Evolutionary conservation across 2,888 invertebrate genomes (phyloP).

Genomic region (Furcula furcula): DNA sequence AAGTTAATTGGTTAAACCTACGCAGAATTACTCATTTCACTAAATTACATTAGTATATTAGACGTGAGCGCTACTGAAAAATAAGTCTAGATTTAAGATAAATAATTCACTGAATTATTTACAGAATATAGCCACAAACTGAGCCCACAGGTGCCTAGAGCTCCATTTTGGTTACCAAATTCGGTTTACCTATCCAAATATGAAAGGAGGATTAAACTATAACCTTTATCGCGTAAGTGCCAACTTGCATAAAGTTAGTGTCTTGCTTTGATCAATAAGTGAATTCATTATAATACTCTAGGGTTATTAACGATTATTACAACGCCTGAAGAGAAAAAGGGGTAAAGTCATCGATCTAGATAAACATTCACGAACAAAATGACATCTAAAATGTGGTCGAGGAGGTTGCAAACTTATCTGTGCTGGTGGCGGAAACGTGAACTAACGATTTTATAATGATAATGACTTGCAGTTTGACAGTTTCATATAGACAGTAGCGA

Average conservation of each 20-base stretch:
- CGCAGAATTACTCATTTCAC: slow-evolving; percentile 7
- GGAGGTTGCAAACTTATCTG: too few relatives aligned
- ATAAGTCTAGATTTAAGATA: slow-evolving; percentile 5
- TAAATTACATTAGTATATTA: slow-evolving; percentile 13
- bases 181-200: slow-evolving; percentile 19
- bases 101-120: slow-evolving; percentile 16
- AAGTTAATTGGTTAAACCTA: slow-evolving; percentile 11
- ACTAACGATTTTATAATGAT: too few relatives aligned
- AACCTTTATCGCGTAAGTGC: slow-evolving; percentile 28
- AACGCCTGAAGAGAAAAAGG: slow-evolving; percentile 61
- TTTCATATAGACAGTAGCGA: too few relatives aligned
- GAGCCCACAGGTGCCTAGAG: slow-evolving; percentile 25
- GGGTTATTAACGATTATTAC: slow-evolving; percentile 75
- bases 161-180: slow-evolving; percentile 41
- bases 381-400: too few relatives aligned
- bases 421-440: too few relatives aligned
- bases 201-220: slow-evolving; percentile 30
- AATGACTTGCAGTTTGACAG: too few relatives aligned
- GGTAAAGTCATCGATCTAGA: too few relatives aligned
- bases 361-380: too few relatives aligned
- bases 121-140: slow-evolving; percentile 12
- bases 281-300: slow-evolving; percentile 72
- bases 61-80: slow-evolving; percentile 11
- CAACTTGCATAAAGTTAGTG: slow-evolving; percentile 44
- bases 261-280: slow-evolving; percentile 65